Evolutionary conservation across 2,888 invertebrate genomes (phyloP).

Genomic region (Calephelis perditalis): DNA sequence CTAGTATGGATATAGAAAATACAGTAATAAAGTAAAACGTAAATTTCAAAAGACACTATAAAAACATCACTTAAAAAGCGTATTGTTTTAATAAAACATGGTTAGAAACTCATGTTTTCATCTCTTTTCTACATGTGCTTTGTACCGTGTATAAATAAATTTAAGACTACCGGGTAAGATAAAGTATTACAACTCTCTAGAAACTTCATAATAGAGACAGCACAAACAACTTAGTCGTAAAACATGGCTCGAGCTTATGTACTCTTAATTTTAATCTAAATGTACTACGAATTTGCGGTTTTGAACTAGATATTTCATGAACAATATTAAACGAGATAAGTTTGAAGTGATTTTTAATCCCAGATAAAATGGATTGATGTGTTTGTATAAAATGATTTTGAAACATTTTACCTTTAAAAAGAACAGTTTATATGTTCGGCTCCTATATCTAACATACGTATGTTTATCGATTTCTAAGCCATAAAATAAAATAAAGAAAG

Average conservation of each 20-base stretch:
- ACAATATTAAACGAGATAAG: not conserved
- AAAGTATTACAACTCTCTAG: slow-evolving; percentile 11
- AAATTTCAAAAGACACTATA: too few species aligned
- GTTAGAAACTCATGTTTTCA: not conserved
- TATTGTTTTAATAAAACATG: not conserved
- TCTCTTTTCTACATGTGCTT: slow-evolving; percentile 1
- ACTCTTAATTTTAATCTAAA: slow-evolving; percentile 9
- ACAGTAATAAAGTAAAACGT: too few species aligned
- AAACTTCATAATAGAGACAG: slow-evolving; percentile 11
- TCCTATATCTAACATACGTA: too few species aligned
- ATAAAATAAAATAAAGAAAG: too few species aligned
- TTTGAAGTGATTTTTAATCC: not conserved
- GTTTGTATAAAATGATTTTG: too few species aligned
- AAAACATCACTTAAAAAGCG: too few species aligned
- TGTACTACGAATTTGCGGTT: slow-evolving; percentile 9
- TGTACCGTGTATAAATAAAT: slow-evolving; percentile 8
- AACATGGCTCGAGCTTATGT: slow-evolving; percentile 10
- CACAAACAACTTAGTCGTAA: slow-evolving; percentile 11
- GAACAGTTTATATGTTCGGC: too few species aligned
- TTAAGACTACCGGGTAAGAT: slow-evolving; percentile 10
- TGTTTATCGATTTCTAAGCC: too few species aligned
- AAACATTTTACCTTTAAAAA: too few species aligned
- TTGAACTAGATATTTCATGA: slow-evolving; percentile 3
- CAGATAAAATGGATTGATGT: too few species aligned
- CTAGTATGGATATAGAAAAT: too few species aligned